These are phyloP conservation scores for Todiramphus chloris DNA, from an alignment of 2,113 vertebrate genomes.

Conservation along the genomic window DNA sequence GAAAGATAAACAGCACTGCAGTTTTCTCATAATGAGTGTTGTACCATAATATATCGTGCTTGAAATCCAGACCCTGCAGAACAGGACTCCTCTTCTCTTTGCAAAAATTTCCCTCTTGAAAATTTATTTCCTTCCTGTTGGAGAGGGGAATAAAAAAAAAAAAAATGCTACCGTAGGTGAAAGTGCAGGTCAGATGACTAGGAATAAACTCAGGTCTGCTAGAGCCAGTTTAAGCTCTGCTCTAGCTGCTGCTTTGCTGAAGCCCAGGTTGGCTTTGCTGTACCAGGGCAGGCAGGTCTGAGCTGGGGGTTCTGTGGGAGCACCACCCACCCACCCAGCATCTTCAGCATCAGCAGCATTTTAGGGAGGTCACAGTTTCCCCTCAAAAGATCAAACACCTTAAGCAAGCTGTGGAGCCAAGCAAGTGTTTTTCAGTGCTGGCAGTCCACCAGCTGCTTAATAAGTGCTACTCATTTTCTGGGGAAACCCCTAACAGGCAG, in stretches of 20 bases:
- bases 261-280: accelerated
- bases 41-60: background rate
- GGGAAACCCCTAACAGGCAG: background rate
- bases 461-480: background rate
- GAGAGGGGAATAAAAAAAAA: accelerated
- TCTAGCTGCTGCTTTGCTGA: background rate
- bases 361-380: background rate
- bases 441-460: background rate
- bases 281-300: accelerated
- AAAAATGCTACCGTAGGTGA: background rate
- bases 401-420: background rate
- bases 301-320: background rate
- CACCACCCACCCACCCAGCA: accelerated
- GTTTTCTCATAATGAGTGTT: background rate
- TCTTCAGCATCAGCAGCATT: accelerated
- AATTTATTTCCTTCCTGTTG: background rate
- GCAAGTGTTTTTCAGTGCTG: background rate
- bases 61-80: background rate
- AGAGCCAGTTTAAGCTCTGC: background rate
- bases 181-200: background rate
- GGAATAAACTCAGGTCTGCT: background rate
- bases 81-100: background rate
- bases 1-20: background rate
- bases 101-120: background rate
- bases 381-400: background rate